Percentiles rank a stretch among this genome's conserved stretches.
Evolutionary conservation across 2,888 invertebrate genomes (phyloP).

Genomic region (Drosophila kokeensis): DNA sequence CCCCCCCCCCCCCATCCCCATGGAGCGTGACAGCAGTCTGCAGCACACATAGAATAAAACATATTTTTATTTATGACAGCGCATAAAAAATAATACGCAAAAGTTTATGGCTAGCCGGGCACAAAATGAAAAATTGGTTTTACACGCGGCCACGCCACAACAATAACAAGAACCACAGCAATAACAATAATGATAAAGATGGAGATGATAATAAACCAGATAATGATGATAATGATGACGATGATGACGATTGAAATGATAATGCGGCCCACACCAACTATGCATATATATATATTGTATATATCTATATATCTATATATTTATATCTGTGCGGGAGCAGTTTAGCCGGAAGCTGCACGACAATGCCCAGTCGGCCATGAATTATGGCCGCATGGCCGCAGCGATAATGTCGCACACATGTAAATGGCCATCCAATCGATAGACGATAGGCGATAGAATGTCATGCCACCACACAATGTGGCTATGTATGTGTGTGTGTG

Average conservation of each 20-base stretch:
- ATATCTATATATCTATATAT: not conserved
- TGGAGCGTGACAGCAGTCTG: slow-evolving; percentile 22
- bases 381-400: slow-evolving; percentile 51
- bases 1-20: not conserved
- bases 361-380: slow-evolving; percentile 52
- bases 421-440: slow-evolving; percentile 66
- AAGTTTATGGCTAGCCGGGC: slow-evolving; percentile 76
- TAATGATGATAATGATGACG: slow-evolving; percentile 17
- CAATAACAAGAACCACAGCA: slow-evolving; percentile 37
- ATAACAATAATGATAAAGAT: slow-evolving; percentile 32
- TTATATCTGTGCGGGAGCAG: slow-evolving; percentile 3
- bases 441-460: slow-evolving; percentile 36
- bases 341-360: slow-evolving; percentile 25
- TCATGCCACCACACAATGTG: not conserved
- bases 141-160: slow-evolving; percentile 66
- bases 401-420: slow-evolving; percentile 57
- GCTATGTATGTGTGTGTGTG: not conserved
- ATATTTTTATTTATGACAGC: slow-evolving; percentile 70
- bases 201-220: slow-evolving; percentile 48
- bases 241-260: slow-evolving; percentile 35
- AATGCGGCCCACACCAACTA: slow-evolving; percentile 15
- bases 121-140: slow-evolving; percentile 77
- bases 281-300: not conserved
- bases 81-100: slow-evolving; percentile 76
- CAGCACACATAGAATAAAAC: slow-evolving; percentile 65